A percentile compares a stretch with the other conserved stretches of the same genome.
Evolutionary conservation across 2,113 vertebrate species (phyloP).

Genomic region (Sprattus sprattus): DNA sequence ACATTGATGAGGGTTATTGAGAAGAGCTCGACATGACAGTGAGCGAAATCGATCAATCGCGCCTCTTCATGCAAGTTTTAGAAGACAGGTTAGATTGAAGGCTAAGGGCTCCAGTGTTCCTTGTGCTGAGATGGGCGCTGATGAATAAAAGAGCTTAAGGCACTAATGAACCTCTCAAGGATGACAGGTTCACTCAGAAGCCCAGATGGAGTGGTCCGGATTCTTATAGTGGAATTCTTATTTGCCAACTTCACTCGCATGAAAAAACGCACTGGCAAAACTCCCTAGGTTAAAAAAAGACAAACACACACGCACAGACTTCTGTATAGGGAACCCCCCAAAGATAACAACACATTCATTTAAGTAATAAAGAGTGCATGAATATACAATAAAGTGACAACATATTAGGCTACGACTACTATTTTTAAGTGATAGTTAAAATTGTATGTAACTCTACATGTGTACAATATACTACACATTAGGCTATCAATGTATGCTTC

Average conservation of each 20-base stretch:
- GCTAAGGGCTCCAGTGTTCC: not conserved
- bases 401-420: not conserved
- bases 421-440: not conserved
- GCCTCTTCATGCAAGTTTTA: not conserved
- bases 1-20: conserved; percentile 9
- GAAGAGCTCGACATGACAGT: not conserved
- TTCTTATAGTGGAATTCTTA: not conserved
- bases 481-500: too few species aligned
- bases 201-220: not conserved
- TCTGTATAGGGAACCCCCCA: not conserved
- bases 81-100: not conserved
- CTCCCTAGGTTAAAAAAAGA: not conserved
- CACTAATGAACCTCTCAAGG: not conserved
- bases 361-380: too few species aligned
- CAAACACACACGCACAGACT: not conserved
- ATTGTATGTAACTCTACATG: not conserved
- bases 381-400: not conserved
- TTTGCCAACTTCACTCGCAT: not conserved
- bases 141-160: not conserved
- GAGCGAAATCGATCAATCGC: not conserved
- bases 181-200: not conserved
- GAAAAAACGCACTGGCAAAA: not conserved
- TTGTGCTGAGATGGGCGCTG: not conserved
- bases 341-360: not conserved
- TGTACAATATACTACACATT: not conserved